A percentile compares a stretch with the other conserved stretches of the same genome.
Evolutionary conservation across 2,113 vertebrate genomes (phyloP).

Genomic region (Nothocercus julius): DNA sequence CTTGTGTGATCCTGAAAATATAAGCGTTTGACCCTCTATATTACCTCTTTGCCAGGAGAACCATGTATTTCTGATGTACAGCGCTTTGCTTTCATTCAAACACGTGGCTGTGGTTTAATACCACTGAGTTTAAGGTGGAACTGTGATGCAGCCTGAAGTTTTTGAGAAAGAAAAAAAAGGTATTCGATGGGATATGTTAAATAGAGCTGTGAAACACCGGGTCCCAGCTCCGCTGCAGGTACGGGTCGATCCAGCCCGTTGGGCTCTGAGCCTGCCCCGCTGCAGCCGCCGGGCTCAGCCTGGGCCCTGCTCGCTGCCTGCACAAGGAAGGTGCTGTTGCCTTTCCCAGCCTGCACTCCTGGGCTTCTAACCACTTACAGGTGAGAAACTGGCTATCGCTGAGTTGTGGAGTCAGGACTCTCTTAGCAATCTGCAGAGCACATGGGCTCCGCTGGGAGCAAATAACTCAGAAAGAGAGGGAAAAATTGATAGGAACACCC

Average conservation of each 20-base stretch:
- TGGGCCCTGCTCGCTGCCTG: not conserved
- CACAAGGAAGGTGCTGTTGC: not conserved
- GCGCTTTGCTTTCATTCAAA: not conserved
- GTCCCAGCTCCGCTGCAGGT: not conserved
- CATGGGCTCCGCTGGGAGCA: not conserved
- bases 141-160: not conserved
- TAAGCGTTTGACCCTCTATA: too few species aligned
- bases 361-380: not conserved
- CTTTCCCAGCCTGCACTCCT: fast-evolving
- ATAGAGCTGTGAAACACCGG: fast-evolving
- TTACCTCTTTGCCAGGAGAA: too few species aligned
- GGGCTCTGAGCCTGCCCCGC: not conserved
- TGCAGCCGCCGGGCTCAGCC: fast-evolving
- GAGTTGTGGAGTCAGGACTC: not conserved
- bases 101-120: too few species aligned
- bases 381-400: not conserved
- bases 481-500: not conserved
- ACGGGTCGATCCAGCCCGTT: not conserved
- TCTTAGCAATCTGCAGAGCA: not conserved
- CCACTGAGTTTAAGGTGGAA: too few species aligned
- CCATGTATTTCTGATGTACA: not conserved
- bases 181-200: not conserved
- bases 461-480: not conserved
- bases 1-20: not conserved
- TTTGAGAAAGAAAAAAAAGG: not conserved